These are phyloP conservation scores for Cepaea hortensis DNA, from an alignment of 2,888 invertebrate species.

Conservation along the genomic window DNA sequence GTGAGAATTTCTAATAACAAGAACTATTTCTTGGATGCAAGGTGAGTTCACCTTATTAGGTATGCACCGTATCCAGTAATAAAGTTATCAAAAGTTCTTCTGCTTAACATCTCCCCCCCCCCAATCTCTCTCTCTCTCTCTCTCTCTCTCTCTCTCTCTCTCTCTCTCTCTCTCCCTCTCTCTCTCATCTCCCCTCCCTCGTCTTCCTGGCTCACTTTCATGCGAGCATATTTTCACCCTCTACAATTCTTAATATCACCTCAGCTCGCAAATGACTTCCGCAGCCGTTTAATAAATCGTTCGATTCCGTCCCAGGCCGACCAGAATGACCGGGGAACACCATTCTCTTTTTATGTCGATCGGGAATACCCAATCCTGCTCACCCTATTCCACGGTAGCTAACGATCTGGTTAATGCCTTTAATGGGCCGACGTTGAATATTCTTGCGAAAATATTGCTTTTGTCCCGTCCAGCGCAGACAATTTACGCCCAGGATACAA, in stretches of 20 bases:
- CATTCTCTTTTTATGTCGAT: constrained; percentile 21
- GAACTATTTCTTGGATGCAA: no score
- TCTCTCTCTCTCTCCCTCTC: no score
- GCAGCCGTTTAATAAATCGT: constrained; percentile 12
- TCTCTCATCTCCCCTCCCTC: no score
- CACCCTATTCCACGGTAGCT: not conserved
- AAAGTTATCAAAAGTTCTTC: no score
- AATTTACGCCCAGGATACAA: not conserved
- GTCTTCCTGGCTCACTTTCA: not conserved
- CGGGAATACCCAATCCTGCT: constrained; percentile 23
- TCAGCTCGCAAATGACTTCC: constrained; percentile 38
- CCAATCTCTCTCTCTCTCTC: no score
- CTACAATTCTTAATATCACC: constrained; percentile 7
- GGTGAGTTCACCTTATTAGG: no score
- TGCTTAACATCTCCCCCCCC: no score
- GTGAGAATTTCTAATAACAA: no score
- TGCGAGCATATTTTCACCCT: not conserved
- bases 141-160: no score
- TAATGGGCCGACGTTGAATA: not conserved
- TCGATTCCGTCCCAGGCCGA: not conserved
- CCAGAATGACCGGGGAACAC: not conserved
- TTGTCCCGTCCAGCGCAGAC: not conserved
- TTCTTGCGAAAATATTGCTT: constrained; percentile 34
- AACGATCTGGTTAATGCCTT: constrained; percentile 29
- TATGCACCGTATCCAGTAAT: no score